Percentiles rank a stretch among this genome's conserved stretches.
phyloP scores from a whole-genome alignment of 2,797 vertebrate species.

The Oreonectes daqikongensis region DNA sequence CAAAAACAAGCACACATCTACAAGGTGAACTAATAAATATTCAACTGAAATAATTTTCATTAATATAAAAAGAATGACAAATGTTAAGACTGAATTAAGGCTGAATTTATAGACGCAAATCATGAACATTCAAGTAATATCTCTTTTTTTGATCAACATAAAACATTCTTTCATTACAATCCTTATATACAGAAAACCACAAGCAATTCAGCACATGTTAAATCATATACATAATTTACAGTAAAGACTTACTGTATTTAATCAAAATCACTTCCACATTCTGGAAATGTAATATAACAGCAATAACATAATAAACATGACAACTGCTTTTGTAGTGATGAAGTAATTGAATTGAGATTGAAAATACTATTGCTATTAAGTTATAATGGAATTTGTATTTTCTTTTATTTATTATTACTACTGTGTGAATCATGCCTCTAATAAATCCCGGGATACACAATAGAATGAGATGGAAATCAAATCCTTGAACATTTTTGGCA shows the following conservation, averaged over 20 bases:
- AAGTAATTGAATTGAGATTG: background rate
- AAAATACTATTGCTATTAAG: slow-evolving; percentile 33
- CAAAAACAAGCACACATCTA: slow-evolving; percentile 43
- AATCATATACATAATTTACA: slow-evolving; percentile 34
- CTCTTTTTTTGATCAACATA: slow-evolving; percentile 9
- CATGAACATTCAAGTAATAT: slow-evolving; percentile 40
- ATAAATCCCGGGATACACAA: slow-evolving; percentile 18
- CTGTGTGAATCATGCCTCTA: slow-evolving; percentile 38
- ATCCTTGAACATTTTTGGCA: slow-evolving; percentile 20
- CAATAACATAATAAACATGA: slow-evolving; percentile 13
- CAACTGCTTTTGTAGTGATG: background rate
- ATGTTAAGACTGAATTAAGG: slow-evolving; percentile 40
- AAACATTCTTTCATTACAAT: slow-evolving; percentile 48
- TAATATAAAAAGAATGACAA: slow-evolving; percentile 1
- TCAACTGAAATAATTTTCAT: slow-evolving; percentile 25
- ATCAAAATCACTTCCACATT: slow-evolving; percentile 14
- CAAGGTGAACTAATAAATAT: slow-evolving; percentile 20
- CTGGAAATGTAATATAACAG: background rate
- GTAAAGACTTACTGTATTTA: slow-evolving; percentile 20
- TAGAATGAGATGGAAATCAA: slow-evolving; percentile 16
- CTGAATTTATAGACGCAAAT: slow-evolving; percentile 22
- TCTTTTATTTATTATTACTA: slow-evolving; percentile 22
- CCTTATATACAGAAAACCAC: slow-evolving; percentile 35
- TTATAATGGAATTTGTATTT: slow-evolving; percentile 2
- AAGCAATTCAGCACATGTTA: slow-evolving; percentile 7